Evolutionary conservation across 2,113 vertebrate genomes (phyloP).

Genomic region (Hucho hucho): DNA sequence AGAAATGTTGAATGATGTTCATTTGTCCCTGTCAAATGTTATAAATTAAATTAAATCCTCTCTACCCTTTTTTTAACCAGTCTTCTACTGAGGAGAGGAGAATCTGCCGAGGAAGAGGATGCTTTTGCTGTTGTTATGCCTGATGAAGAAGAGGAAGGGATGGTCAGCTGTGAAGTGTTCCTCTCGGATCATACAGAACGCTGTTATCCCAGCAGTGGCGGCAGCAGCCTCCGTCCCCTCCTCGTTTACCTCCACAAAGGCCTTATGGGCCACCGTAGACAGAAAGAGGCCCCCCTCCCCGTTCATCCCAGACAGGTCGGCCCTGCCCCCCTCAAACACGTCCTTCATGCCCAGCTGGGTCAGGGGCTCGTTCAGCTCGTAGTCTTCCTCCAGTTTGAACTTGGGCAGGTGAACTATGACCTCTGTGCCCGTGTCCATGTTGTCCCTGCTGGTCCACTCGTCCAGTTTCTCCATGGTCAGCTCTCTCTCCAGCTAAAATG

Average conservation of each 20-base stretch:
- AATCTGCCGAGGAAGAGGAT: slow-evolving; percentile 84
- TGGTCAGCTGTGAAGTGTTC: slow-evolving; percentile 83
- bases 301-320: slow-evolving; percentile 88
- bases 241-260: slow-evolving; percentile 92
- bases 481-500: slow-evolving; percentile 80
- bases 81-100: slow-evolving; percentile 60
- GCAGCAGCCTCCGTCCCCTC: slow-evolving; percentile 91
- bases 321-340: slow-evolving; percentile 72
- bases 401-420: slow-evolving; percentile 79
- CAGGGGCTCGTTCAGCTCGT: slow-evolving; percentile 75
- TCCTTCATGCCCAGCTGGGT: slow-evolving; percentile 78
- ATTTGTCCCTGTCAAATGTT: no score
- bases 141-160: slow-evolving; percentile 91
- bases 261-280: slow-evolving; percentile 85
- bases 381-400: slow-evolving; percentile 87
- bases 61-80: no score
- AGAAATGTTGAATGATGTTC: no score
- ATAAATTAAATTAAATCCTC: no score
- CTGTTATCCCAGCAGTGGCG: slow-evolving; percentile 75
- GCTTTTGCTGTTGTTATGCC: slow-evolving; percentile 77
- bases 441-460: slow-evolving; percentile 80
- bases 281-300: slow-evolving; percentile 76
- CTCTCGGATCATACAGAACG: slow-evolving; percentile 66
- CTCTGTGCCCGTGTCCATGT: slow-evolving; percentile 66
- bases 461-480: slow-evolving; percentile 79